Percentiles rank a stretch among this genome's conserved stretches.
Evolutionary conservation across 1,140 invertebrate species (phyloP).

Genomic region (Pectinophora gossypiella): DNA sequence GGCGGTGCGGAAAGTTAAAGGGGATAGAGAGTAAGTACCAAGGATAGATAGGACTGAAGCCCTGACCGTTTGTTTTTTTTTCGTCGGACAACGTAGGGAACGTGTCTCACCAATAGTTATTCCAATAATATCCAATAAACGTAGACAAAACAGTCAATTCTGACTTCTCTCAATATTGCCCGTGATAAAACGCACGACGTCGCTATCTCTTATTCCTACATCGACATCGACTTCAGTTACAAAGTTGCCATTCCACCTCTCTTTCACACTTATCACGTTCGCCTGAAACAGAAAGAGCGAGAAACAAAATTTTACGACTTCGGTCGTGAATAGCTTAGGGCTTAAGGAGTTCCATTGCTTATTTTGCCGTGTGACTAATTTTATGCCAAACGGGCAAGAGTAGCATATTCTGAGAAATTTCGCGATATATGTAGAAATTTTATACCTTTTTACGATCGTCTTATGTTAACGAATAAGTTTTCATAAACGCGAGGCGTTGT

Average conservation of each 20-base stretch:
- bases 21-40: no score
- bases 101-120: not conserved
- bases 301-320: slow-evolving; percentile 48
- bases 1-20: no score
- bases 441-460: slow-evolving; percentile 14
- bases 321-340: slow-evolving; percentile 48
- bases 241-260: slow-evolving; percentile 43
- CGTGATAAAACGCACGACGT: slow-evolving; percentile 19
- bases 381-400: slow-evolving; percentile 51
- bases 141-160: no score
- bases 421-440: not conserved
- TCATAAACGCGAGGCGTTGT: no score
- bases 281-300: slow-evolving; percentile 29
- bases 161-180: not conserved
- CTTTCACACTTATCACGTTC: slow-evolving; percentile 20
- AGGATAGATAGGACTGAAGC: no score
- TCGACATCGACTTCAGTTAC: slow-evolving; percentile 41
- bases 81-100: no score
- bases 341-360: slow-evolving; percentile 61
- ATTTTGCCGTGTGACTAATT: slow-evolving; percentile 67
- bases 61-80: no score
- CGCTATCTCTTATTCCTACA: slow-evolving; percentile 46
- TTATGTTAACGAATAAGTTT: slow-evolving; percentile 28
- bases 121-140: slow-evolving; percentile 11
- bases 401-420: slow-evolving; percentile 47